Conservation (phyloP, 2,888 invertebrate species). For the Oxystoma pomonae region DNA sequence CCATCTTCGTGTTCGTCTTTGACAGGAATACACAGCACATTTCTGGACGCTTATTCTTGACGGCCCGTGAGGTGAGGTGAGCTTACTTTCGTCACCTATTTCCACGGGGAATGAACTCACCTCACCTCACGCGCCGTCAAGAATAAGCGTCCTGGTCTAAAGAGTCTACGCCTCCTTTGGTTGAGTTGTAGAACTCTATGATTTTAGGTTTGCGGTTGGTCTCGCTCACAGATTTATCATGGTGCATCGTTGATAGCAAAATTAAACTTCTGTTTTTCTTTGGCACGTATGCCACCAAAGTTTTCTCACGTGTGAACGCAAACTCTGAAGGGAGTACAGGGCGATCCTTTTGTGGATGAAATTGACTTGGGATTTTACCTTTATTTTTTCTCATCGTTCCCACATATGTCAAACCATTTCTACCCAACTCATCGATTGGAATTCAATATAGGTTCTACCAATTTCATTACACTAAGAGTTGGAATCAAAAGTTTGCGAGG, state of each 20-base stretch:
- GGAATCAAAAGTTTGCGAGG: too few relatives aligned
- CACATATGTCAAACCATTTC: conserved; percentile 26
- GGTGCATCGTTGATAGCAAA: conserved; percentile 30
- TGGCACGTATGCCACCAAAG: conserved; percentile 24
- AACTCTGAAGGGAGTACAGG: too few relatives aligned
- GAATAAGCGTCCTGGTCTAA: conserved; percentile 1
- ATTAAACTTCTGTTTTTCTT: conserved; percentile 28
- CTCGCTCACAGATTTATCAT: conserved; percentile 19
- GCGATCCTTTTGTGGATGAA: conserved; percentile 26
- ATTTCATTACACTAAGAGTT: conserved; percentile 12
- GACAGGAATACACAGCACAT: conserved; percentile 28
- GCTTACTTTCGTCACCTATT: too few relatives aligned
- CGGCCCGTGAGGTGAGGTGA: too few relatives aligned
- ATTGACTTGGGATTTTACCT: conserved; percentile 31
- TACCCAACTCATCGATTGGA: conserved; percentile 25
- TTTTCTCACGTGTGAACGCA: too few relatives aligned
- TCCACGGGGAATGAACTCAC: too few relatives aligned
- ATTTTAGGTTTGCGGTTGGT: conserved; percentile 27
- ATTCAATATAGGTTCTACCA: conserved; percentile 23
- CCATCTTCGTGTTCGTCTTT: conserved; percentile 30
- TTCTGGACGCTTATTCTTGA: too few relatives aligned
- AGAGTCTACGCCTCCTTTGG: conserved; percentile 19
- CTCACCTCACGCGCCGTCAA: too few relatives aligned
- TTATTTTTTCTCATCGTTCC: conserved; percentile 34
- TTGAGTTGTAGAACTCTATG: conserved; percentile 30